Conservation (phyloP, 2,113 vertebrate genomes). For the Paralichthys olivaceus region DNA sequence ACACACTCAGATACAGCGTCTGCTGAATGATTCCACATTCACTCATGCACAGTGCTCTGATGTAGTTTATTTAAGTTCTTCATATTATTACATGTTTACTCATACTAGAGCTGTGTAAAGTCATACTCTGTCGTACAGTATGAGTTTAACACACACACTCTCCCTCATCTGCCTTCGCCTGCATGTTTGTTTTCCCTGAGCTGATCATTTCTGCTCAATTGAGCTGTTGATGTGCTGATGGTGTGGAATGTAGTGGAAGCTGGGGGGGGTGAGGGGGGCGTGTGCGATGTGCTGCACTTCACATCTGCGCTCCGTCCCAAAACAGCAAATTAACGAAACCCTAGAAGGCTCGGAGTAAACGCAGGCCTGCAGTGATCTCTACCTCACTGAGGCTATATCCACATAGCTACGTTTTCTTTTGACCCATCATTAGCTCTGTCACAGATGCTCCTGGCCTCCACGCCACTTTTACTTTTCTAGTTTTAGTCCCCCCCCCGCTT, state of each 20-base stretch:
- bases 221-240: conserved; percentile 52
- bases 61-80: background rate
- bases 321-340: conserved; percentile 6
- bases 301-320: background rate
- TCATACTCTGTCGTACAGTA: background rate
- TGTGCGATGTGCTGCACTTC: background rate
- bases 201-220: conserved; percentile 50
- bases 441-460: background rate
- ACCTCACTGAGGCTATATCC: background rate
- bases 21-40: background rate
- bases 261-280: background rate
- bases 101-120: background rate
- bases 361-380: background rate
- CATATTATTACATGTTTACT: background rate
- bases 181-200: conserved; percentile 56
- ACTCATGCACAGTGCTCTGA: background rate
- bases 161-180: conserved; percentile 17
- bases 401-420: background rate
- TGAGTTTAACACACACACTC: background rate
- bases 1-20: background rate
- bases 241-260: conserved; percentile 38
- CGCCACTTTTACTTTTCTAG: no score
- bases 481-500: no score
- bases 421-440: no score
- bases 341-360: background rate